A percentile compares a stretch with the other conserved stretches of the same genome.
These are phyloP conservation scores for Phania funesta DNA, from an alignment of 2,888 invertebrate genomes.

Conservation along the genomic window DNA sequence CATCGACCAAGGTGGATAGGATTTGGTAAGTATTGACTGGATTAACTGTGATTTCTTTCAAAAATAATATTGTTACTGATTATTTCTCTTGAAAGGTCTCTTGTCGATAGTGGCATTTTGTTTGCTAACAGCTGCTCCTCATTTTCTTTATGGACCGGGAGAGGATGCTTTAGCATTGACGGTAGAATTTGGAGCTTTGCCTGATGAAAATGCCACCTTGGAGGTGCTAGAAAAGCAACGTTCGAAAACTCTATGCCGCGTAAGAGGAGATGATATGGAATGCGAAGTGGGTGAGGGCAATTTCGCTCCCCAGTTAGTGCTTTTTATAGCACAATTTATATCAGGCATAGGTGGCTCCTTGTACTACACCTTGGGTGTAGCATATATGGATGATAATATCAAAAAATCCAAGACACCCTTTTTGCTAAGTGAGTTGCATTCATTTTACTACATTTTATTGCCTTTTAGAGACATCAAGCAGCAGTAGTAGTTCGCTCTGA, in stretches of 20 bases:
- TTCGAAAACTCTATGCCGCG: slow-evolving; percentile 83
- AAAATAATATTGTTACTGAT: neutral
- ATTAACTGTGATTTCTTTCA: too few relatives aligned
- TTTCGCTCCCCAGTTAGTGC: slow-evolving; percentile 83
- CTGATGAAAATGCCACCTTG: slow-evolving; percentile 80
- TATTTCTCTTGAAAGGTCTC: slow-evolving; percentile 75
- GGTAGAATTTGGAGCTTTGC: slow-evolving; percentile 82
- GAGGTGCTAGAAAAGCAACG: slow-evolving; percentile 81
- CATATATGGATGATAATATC: slow-evolving; percentile 89
- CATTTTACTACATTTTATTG: neutral
- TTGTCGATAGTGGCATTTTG: slow-evolving; percentile 85
- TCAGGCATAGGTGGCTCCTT: slow-evolving; percentile 87
- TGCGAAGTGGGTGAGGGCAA: slow-evolving; percentile 82
- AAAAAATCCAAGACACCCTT: slow-evolving; percentile 87
- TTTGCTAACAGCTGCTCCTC: slow-evolving; percentile 85
- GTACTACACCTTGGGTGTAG: slow-evolving; percentile 86
- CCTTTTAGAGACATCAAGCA: too few relatives aligned
- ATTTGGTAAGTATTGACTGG: slow-evolving; percentile 76
- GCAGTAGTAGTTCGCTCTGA: slow-evolving; percentile 5
- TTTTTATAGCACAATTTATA: slow-evolving; percentile 86
- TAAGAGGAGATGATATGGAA: slow-evolving; percentile 76
- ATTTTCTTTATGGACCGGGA: slow-evolving; percentile 86
- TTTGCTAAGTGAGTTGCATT: slow-evolving; percentile 83
- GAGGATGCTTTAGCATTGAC: slow-evolving; percentile 84
- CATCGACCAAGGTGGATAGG: slow-evolving; percentile 89